Evolutionary conservation across 1,140 invertebrate genomes (phyloP), one percentile per base, ranked within the genome.

Genomic region (Aphidius ervi): DNA sequence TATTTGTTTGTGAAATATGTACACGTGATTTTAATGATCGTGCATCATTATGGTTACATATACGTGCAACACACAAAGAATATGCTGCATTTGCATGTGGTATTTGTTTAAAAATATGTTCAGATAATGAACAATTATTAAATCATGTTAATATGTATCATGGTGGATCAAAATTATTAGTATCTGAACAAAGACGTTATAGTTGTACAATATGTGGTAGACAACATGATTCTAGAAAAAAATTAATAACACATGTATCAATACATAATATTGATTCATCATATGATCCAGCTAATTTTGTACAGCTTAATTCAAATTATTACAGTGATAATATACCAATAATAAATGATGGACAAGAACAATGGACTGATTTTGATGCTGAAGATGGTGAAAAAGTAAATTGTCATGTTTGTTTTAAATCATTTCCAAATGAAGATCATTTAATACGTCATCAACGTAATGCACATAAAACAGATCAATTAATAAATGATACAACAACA

Each of bases 131-230:
- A 5, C 79, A 82, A 61, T 71, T 86, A 37, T 68, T 77, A 31
- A 75, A 76, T 62, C 84, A 86, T 59, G 75, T 85, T 0, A 77
- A 82, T 59, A 78, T 75, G 65, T 82, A 82, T 62, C 75, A 79
- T 16, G 76, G 75, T 20, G 74, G 70, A 10, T 75, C 79, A 5
- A 78, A 78, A 49, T 67, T 80, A 9, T 60, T 67, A 10, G 70
- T 77, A 10, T 76, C 76, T 0, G 75, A 77, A 57, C 76, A 77
- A 59, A 68, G 76, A 62, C 75, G 78, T 49, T 79, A 79, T 39
- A 77, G 74, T 54, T 82, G 83, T 56, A 80, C 82, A n/a, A 79
- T 86, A n/a, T 86, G 84, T 66, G 81, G 79, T 20, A 78, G 83
- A 58, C 82, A 84, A 58, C 83, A 85, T 52, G 83, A 86, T 68